These are phyloP conservation scores for Syrmaticus mikado DNA, from an alignment of 2,113 vertebrate genomes.

Conservation along the genomic window DNA sequence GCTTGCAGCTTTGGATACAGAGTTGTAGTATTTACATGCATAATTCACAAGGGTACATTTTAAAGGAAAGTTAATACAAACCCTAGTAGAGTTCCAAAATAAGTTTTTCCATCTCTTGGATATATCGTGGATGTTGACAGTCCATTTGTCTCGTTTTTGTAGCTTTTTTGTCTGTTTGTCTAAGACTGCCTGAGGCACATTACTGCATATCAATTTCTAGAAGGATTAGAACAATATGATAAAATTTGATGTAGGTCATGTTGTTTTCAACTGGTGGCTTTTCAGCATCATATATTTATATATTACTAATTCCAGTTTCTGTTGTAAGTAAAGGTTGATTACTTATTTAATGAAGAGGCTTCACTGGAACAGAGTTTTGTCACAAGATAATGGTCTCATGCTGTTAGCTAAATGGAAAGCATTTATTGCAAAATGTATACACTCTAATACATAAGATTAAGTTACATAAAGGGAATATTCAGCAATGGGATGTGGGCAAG, in stretches of 20 bases:
- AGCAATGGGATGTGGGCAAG: neutral
- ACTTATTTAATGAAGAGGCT: slow-evolving; percentile 67
- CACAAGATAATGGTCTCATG: slow-evolving; percentile 67
- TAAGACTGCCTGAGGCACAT: neutral
- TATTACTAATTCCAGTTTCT: slow-evolving; percentile 51
- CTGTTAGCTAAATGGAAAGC: slow-evolving; percentile 72
- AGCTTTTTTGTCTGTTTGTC: neutral
- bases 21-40: neutral
- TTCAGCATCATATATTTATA: slow-evolving; percentile 38
- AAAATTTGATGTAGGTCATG: slow-evolving; percentile 15
- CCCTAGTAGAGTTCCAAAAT: neutral
- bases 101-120: neutral
- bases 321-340: slow-evolving; percentile 68
- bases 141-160: neutral
- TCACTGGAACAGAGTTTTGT: slow-evolving; percentile 47
- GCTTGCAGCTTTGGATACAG: neutral
- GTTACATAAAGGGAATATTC: slow-evolving; percentile 7
- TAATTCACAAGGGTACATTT: neutral
- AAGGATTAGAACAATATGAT: slow-evolving; percentile 5
- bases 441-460: slow-evolving; percentile 39
- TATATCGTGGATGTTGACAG: neutral
- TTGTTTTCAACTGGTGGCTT: slow-evolving; percentile 7
- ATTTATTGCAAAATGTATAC: slow-evolving; percentile 66
- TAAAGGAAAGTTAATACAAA: neutral
- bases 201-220: neutral